Conservation (phyloP, 2,113 vertebrate species). For the Serinus canaria region DNA sequence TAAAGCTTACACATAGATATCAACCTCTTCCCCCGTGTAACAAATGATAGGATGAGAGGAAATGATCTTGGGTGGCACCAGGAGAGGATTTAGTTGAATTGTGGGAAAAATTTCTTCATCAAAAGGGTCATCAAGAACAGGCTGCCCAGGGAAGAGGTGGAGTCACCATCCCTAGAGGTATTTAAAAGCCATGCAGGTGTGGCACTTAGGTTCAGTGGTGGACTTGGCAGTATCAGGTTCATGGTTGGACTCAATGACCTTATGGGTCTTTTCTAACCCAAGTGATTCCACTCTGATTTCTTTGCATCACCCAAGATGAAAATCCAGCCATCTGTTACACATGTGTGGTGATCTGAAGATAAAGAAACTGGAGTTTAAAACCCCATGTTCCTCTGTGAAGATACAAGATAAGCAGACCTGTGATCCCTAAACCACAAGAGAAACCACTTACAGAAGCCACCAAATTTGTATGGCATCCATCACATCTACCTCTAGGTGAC, state of each 20-base stretch:
- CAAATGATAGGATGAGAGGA: background rate
- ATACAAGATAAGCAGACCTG: background rate
- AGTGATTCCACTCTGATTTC: background rate
- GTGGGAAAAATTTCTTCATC: background rate
- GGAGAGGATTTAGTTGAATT: background rate
- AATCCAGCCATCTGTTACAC: background rate
- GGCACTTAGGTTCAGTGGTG: background rate
- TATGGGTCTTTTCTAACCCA: background rate
- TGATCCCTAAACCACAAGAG: background rate
- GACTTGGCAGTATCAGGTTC: background rate
- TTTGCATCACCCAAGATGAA: background rate
- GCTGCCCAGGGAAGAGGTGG: background rate
- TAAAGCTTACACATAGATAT: background rate
- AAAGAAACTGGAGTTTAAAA: background rate
- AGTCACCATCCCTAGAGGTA: background rate
- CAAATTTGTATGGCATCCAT: background rate
- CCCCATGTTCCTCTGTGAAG: background rate
- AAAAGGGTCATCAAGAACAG: background rate
- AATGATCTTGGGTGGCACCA: fast-evolving
- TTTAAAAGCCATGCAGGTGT: background rate
- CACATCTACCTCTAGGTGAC: background rate
- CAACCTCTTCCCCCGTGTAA: background rate
- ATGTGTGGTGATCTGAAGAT: background rate
- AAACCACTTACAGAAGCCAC: background rate
- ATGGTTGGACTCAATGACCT: background rate